Evolutionary conservation across 2,888 invertebrate genomes (phyloP).

Genomic region (Drosophila merina): DNA sequence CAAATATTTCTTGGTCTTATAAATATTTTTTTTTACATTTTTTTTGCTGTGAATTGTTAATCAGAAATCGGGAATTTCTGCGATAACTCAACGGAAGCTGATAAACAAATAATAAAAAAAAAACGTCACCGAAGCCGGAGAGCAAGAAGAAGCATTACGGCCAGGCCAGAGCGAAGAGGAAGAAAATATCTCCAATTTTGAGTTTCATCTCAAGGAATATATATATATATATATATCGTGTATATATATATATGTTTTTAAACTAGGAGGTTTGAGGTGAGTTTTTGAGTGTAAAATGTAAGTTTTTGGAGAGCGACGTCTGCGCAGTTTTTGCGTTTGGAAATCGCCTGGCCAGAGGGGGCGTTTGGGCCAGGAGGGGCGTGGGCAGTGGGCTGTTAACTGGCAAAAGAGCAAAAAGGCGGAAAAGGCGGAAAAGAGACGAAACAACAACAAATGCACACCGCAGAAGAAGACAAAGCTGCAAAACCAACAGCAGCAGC

Average conservation of each 20-base stretch:
- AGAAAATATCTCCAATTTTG: slow-evolving; percentile 6
- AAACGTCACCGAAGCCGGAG: slow-evolving; percentile 5
- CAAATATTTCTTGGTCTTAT: slow-evolving; percentile 17
- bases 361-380: neutral
- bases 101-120: slow-evolving; percentile 30
- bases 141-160: neutral
- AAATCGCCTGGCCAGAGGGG: neutral
- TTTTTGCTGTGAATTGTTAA: slow-evolving; percentile 54
- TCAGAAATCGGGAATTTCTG: slow-evolving; percentile 63
- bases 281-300: slow-evolving; percentile 21
- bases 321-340: slow-evolving; percentile 18
- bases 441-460: slow-evolving; percentile 46
- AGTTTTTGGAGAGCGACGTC: slow-evolving; percentile 16
- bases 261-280: slow-evolving; percentile 35
- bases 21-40: slow-evolving; percentile 30
- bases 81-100: slow-evolving; percentile 62
- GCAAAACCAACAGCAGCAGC: slow-evolving; percentile 25
- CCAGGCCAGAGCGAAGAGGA: neutral
- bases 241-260: neutral
- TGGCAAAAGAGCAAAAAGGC: slow-evolving; percentile 63
- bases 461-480: slow-evolving; percentile 25
- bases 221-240: neutral
- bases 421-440: slow-evolving; percentile 43
- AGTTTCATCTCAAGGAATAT: slow-evolving; percentile 15
- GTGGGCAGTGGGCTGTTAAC: slow-evolving; percentile 21